A percentile compares a stretch with the other conserved stretches of the same genome.
Conservation (phyloP, 2,113 vertebrate genomes). For the human region DNA sequence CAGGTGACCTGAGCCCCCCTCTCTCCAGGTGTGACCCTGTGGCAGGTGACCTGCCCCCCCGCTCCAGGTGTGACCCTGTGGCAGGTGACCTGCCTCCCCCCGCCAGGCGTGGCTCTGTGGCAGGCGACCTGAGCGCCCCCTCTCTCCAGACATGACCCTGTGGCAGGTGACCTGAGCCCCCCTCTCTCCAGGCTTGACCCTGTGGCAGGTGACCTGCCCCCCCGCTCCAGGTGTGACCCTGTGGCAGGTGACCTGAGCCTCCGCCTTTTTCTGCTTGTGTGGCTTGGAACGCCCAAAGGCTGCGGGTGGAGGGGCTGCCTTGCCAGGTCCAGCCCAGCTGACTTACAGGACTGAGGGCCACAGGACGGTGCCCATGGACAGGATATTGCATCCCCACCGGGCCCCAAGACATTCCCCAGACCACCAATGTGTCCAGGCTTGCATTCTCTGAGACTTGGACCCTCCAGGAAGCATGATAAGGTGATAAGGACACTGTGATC, state of each 20-base stretch:
- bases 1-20: neutral
- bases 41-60: too few species aligned
- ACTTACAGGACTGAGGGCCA: accelerated
- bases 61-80: too few species aligned
- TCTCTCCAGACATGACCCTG: too few species aligned
- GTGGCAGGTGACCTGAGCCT: neutral
- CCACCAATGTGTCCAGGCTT: accelerated
- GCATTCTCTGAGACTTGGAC: too few species aligned
- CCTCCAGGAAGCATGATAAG: neutral
- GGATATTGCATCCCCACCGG: accelerated
- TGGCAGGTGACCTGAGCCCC: neutral
- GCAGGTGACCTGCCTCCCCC: accelerated
- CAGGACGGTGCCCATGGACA: neutral
- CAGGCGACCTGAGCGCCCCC: too few species aligned
- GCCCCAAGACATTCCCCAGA: too few species aligned
- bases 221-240: too few species aligned
- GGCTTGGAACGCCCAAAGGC: accelerated
- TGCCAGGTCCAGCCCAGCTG: accelerated
- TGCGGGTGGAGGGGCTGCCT: neutral
- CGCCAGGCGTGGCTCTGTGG: too few species aligned
- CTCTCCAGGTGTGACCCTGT: too few species aligned
- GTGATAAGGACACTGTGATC: neutral
- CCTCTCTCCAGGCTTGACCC: accelerated
- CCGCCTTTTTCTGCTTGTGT: accelerated
- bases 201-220: too few species aligned